Base-by-base conservation (phyloP, 2,797 vertebrate species). In the Arctocebus calabarensis region DNA sequence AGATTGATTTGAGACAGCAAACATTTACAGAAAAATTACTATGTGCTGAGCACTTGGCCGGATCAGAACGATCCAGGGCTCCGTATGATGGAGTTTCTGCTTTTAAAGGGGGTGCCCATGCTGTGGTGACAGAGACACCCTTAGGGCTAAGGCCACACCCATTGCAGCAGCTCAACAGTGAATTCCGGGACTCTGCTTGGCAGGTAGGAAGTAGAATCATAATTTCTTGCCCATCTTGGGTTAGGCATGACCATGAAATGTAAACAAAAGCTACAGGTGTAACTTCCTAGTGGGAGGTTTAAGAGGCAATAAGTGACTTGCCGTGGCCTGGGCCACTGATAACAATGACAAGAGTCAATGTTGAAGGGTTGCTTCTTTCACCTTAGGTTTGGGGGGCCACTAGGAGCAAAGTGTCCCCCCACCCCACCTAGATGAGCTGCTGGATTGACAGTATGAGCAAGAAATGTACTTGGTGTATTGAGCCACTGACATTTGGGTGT, bases 211-310 rank as follows among this genome's bases (percentile, higher is more conserved):
- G 37, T 1, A 20, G 20, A 61, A 20, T 8, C 25, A 6, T 27
- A 55, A 32, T 7, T 45, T 40, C 23, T n/a, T 17, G 0, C 10
- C 12, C 2, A 0, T 17, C 59, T 40, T 0, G 0, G 22, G 17
- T 13, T 2, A 61, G 52, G 45, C 8, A 12, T 16, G 71, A 37
- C 37, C 48, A 25, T 34, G 27, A 68, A 91, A 92, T 7, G 19
- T 19, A 27, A 43, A 43, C n/a, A 20, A 61, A 61, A 90, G 27
- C 17, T 57, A 9, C 20, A 12, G 8, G 17, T 19, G n/a, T 68
- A 7, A 25, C 90, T 83, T 74, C 34, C 57, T n/a, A 6, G 9
- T 16, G 1, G 61, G 34, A 77, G 48, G 17, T 62, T 23, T 43
- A 40, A n/a, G 17, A 57, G 17, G n/a, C 0, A 0, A 9, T 19